Evolutionary conservation across 2,113 vertebrate genomes (phyloP).

Genomic region (Cromileptes altivelis): DNA sequence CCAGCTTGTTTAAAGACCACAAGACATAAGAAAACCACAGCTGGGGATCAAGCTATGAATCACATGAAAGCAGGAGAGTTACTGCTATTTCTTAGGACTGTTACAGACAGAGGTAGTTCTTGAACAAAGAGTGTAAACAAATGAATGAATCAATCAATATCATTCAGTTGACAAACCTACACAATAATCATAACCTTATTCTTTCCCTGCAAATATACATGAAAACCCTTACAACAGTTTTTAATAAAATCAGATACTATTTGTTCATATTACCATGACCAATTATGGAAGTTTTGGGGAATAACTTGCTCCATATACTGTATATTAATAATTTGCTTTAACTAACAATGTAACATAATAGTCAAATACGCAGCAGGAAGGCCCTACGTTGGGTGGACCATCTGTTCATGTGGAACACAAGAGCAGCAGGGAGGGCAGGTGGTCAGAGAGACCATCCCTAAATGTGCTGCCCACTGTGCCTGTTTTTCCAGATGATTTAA

Average conservation of each 20-base stretch:
- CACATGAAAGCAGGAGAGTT: slow-evolving; percentile 7
- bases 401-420: neutral
- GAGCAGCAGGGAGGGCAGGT: neutral
- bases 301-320: neutral
- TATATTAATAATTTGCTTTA: neutral
- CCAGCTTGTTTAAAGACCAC: neutral
- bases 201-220: neutral
- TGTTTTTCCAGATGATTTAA: too few relatives aligned
- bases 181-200: neutral
- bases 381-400: neutral
- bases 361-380: neutral
- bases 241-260: neutral
- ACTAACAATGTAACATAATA: neutral
- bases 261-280: neutral
- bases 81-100: neutral
- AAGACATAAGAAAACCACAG: neutral
- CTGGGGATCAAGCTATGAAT: slow-evolving; percentile 7
- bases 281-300: neutral
- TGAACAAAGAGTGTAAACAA: slow-evolving; percentile 1
- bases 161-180: neutral
- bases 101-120: neutral
- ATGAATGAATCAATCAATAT: neutral
- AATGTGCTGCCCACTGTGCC: neutral
- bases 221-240: too few relatives aligned
- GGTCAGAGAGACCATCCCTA: neutral